A percentile compares a stretch with the other conserved stretches of the same genome.
Evolutionary conservation across 2,113 vertebrate species (phyloP).

Genomic region (Oreotrochilus melanogaster): DNA sequence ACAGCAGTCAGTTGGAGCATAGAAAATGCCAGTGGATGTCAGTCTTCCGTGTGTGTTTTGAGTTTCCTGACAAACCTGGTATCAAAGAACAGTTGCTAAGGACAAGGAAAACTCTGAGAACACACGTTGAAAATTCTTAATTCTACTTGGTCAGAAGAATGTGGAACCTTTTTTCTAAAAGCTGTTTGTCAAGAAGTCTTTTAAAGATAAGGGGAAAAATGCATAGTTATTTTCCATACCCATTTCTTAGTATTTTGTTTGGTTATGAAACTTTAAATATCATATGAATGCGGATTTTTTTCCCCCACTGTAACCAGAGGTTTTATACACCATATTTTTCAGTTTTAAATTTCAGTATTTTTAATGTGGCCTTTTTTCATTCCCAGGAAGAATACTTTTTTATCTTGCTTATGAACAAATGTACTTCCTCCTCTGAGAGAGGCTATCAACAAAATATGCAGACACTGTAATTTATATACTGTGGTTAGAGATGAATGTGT

Average conservation of each 20-base stretch:
- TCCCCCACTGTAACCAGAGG: not conserved
- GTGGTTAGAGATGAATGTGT: not conserved
- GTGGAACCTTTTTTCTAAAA: not conserved
- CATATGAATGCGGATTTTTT: not conserved
- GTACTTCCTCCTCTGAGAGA: not conserved
- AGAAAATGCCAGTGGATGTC: not conserved
- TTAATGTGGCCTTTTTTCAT: not conserved
- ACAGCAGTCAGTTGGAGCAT: not conserved
- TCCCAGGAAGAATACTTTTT: not conserved
- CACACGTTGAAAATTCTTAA: not conserved
- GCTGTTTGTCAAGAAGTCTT: not conserved
- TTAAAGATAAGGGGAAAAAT: not conserved
- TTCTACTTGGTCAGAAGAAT: not conserved
- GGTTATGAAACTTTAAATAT: not conserved
- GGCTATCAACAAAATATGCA: rapidly evolving
- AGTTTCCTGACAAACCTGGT: not conserved
- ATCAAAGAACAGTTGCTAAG: not conserved
- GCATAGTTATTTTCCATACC: not conserved
- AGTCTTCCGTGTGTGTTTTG: not conserved
- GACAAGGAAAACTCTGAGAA: not conserved
- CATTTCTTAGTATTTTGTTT: not conserved
- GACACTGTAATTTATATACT: not conserved
- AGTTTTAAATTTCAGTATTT: not conserved
- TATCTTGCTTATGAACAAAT: not conserved
- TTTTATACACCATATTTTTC: not conserved